These are phyloP conservation scores for Bungarus multicinctus DNA, from an alignment of 2,113 vertebrate genomes.

Conservation along the genomic window DNA sequence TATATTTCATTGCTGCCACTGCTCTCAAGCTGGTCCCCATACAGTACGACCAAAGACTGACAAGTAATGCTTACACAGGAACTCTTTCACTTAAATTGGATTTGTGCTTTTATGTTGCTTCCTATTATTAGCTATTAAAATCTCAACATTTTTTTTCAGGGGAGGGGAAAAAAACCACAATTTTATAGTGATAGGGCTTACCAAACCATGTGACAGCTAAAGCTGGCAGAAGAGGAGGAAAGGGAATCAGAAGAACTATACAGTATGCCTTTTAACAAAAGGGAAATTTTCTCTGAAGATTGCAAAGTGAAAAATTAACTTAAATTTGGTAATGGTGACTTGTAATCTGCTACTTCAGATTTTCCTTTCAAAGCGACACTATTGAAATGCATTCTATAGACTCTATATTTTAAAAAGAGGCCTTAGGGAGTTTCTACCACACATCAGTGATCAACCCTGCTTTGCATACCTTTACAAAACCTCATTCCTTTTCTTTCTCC, in stretches of 20 bases:
- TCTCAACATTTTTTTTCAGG: slow-evolving; percentile 71
- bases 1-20: slow-evolving; percentile 94
- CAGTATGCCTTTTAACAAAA: slow-evolving; percentile 36
- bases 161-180: neutral
- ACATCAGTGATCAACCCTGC: slow-evolving; percentile 31
- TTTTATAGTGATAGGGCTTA: slow-evolving; percentile 64
- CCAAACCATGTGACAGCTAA: slow-evolving; percentile 45
- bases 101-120: slow-evolving; percentile 77
- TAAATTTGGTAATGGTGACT: slow-evolving; percentile 60
- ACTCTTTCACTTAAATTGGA: slow-evolving; percentile 78
- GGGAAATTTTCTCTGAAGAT: slow-evolving; percentile 53
- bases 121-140: slow-evolving; percentile 89
- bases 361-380: slow-evolving; percentile 61
- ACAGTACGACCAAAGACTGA: slow-evolving; percentile 89
- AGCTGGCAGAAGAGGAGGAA: slow-evolving; percentile 1
- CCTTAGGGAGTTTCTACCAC: slow-evolving; percentile 40
- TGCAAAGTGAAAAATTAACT: slow-evolving; percentile 66
- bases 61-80: slow-evolving; percentile 87
- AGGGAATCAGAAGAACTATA: neutral
- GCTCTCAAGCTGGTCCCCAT: slow-evolving; percentile 82
- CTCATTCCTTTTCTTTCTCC: neutral
- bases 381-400: slow-evolving; percentile 47
- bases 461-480: slow-evolving; percentile 42
- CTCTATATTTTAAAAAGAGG: slow-evolving; percentile 43
- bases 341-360: slow-evolving; percentile 48